Base-by-base conservation (phyloP, 2,113 vertebrate species). In the Potamarius usumacintae region DNA sequence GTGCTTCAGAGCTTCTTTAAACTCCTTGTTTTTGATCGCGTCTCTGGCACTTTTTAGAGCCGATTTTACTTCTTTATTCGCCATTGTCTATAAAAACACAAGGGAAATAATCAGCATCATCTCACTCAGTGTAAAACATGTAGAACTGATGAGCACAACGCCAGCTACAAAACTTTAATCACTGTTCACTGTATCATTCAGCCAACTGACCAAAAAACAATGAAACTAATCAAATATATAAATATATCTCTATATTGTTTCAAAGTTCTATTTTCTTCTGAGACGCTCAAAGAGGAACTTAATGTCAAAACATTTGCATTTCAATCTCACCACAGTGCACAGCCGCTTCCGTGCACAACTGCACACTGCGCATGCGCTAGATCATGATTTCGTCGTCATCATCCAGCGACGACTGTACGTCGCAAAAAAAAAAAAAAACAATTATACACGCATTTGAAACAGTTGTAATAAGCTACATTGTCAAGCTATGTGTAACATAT, bases 1-100 rank as follows among this genome's bases (percentile, higher is more conserved):
- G 82, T 99, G 96, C 90, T 97, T 99, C 60, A 99, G 92, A 69
- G 96, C 97, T 89, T 99, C 98, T 94, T 99, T 99, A 87, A 96
- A 99, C 78, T 99, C 98, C 91, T 99, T 99, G 92, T 97, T 98
- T 92, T 97, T 97, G 72, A 99, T 98, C 25, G 98, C 97, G 0
- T 99, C 98, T 93, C 97, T 96, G 86, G 98, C 98, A 94, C 94
- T 97, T 95, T 99, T 99, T 14, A 99, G 89, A 0, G 95, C 96
- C 0, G 96, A 91, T 92, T 99, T 99, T 25, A 99, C 97, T 92
- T 99, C 97, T 93, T 99, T 99, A 89, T 84, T 97, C 12, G 98
- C 96, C 98, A 99, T 94, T 86, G 57, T 90, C 93, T 89, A n/a
- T 52, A 18, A 87, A 18, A 55, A 57, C 78, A 88, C 79, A 69